A percentile compares a stretch with the other conserved stretches of the same genome.
These are phyloP conservation scores for Amblyjoppa proteus DNA, from an alignment of 2,888 invertebrate species.

Conservation along the genomic window DNA sequence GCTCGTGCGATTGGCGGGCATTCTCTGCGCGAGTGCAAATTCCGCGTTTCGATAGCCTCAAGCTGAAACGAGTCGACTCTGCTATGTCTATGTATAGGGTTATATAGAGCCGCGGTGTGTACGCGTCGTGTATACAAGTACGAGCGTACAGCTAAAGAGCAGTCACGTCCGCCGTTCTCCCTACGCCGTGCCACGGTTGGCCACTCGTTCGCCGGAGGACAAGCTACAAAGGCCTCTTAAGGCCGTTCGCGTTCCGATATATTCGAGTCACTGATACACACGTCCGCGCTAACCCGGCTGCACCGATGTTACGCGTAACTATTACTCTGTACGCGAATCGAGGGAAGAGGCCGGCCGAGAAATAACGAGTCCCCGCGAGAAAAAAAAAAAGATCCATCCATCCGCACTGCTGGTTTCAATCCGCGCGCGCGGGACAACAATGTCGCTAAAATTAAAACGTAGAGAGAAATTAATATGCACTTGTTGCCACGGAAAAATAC, in stretches of 20 bases:
- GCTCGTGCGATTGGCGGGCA: constrained; percentile 9
- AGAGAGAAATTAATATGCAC: no score
- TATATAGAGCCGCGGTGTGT: constrained; percentile 11
- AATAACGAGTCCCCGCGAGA: constrained; percentile 10
- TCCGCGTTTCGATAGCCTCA: constrained; percentile 55
- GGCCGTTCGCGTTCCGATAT: constrained; percentile 50
- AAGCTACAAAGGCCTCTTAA: constrained; percentile 54
- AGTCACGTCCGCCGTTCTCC: constrained; percentile 58
- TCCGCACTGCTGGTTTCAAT: neutral
- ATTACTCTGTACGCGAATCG: neutral
- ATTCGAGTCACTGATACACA: constrained; percentile 32
- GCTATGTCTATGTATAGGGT: constrained; percentile 7
- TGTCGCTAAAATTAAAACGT: no score
- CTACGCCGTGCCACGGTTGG: constrained; percentile 15
- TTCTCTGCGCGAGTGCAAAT: constrained; percentile 49
- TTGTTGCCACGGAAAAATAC: no score
- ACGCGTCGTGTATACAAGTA: constrained; percentile 3
- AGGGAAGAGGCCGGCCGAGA: neutral
- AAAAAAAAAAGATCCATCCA: neutral
- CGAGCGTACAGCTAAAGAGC: constrained; percentile 18
- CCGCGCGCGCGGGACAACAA: no score
- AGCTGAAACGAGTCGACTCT: constrained; percentile 50
- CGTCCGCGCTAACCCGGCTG: neutral
- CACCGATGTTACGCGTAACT: neutral
- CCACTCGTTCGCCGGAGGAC: constrained; percentile 41